These are phyloP conservation scores for Criorhina ranunculi DNA, from an alignment of 2,888 invertebrate genomes.

Conservation along the genomic window DNA sequence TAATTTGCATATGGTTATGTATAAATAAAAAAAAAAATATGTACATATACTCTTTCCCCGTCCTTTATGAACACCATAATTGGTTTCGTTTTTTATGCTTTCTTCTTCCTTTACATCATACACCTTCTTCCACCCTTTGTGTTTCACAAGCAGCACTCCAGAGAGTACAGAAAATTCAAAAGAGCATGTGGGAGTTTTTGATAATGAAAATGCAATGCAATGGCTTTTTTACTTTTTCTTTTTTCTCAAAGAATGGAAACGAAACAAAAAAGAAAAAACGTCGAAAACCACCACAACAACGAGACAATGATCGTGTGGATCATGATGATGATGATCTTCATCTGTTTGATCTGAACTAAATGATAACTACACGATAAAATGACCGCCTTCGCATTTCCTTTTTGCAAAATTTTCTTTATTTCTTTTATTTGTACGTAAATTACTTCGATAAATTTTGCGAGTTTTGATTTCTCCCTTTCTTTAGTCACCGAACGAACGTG, in stretches of 20 bases:
- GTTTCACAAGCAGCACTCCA: no score
- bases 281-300: not conserved
- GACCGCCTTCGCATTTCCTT: conserved; percentile 46
- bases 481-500: not conserved
- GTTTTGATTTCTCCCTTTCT: conserved; percentile 46
- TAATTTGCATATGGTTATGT: not conserved
- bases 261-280: not conserved
- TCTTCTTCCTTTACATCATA: conserved; percentile 30
- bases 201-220: conserved; percentile 46
- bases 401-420: conserved; percentile 33
- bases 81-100: conserved; percentile 44
- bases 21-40: conserved; percentile 1
- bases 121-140: conserved; percentile 39
- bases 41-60: not conserved
- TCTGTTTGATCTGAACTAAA: conserved; percentile 37
- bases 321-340: conserved; percentile 57
- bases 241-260: not conserved
- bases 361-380: conserved; percentile 36
- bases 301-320: conserved; percentile 22
- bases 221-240: conserved; percentile 4
- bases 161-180: no score
- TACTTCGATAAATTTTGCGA: conserved; percentile 49
- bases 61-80: conserved; percentile 36
- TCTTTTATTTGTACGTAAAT: conserved; percentile 18
- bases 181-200: conserved; percentile 55